Evolutionary conservation across 2,797 vertebrate genomes (phyloP).

Genomic region (Hypotaenidia okinawae): DNA sequence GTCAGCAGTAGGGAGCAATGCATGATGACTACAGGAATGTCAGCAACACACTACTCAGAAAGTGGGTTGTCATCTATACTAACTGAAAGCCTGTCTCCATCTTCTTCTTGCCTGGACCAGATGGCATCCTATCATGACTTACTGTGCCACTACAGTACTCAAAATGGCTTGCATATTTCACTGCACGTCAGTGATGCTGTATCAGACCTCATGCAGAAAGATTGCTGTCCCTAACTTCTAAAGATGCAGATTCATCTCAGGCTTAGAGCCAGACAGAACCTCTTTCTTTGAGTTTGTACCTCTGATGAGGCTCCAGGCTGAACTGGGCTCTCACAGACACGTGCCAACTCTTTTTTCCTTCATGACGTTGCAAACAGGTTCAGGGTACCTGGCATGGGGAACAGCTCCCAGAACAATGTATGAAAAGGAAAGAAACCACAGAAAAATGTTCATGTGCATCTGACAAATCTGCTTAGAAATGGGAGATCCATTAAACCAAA

Average conservation of each 20-base stretch:
- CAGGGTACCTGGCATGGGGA: neutral
- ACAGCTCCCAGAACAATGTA: neutral
- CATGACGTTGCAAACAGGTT: neutral
- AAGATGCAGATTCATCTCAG: neutral
- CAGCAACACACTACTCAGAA: neutral
- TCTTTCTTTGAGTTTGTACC: neutral
- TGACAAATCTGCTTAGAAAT: neutral
- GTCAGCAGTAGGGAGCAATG: neutral
- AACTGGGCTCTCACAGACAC: neutral
- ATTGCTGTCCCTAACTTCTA: neutral
- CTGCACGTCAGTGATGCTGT: neutral
- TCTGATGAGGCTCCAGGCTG: neutral
- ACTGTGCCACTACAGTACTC: neutral
- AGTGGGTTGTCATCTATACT: neutral
- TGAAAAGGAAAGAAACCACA: neutral
- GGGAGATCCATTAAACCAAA: neutral
- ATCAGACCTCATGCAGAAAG: neutral
- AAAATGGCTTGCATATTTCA: neutral
- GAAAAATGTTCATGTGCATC: neutral
- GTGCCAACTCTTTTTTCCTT: neutral
- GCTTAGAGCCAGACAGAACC: neutral
- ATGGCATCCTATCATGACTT: neutral
- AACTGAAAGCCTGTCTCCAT: neutral
- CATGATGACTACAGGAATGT: neutral
- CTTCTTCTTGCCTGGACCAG: neutral